Conservation (phyloP, 2,113 vertebrate genomes). For the Rhea pennata region DNA sequence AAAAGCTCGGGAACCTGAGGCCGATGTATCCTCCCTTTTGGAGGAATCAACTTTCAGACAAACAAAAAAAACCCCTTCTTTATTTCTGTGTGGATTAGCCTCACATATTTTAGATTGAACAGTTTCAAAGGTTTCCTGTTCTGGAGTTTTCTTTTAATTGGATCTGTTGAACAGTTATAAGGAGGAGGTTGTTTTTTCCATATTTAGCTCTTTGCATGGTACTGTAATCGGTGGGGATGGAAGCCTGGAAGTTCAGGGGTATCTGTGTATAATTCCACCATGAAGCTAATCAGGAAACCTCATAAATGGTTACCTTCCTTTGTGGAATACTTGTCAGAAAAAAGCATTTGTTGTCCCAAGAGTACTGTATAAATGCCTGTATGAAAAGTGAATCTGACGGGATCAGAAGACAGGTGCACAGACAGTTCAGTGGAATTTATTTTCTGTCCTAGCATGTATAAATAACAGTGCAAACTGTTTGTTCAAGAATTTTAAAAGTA, state of each 20-base stretch:
- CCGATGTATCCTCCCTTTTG: not conserved
- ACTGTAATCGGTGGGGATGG: not conserved
- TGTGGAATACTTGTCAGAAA: not conserved
- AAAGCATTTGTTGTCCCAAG: not conserved
- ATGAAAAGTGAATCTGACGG: not conserved
- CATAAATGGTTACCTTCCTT: not conserved
- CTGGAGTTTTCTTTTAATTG: not conserved
- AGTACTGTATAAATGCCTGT: not conserved
- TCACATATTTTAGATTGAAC: not conserved
- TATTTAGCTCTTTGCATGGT: not conserved
- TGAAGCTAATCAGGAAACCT: not conserved
- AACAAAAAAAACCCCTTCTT: not conserved
- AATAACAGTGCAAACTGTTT: not conserved
- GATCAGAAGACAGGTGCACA: not conserved
- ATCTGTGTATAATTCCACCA: not conserved
- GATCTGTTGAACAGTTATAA: not conserved
- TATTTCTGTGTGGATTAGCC: not conserved
- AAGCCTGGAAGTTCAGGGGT: not conserved
- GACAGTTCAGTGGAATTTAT: not conserved
- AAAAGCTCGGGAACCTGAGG: rapidly evolving
- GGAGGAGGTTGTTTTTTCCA: not conserved
- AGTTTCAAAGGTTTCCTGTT: not conserved
- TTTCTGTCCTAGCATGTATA: not conserved
- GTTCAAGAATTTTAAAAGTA: not conserved
- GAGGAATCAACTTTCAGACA: not conserved